Evolutionary conservation across 1,140 invertebrate species (phyloP).

Genomic region (Colletes gigas): DNA sequence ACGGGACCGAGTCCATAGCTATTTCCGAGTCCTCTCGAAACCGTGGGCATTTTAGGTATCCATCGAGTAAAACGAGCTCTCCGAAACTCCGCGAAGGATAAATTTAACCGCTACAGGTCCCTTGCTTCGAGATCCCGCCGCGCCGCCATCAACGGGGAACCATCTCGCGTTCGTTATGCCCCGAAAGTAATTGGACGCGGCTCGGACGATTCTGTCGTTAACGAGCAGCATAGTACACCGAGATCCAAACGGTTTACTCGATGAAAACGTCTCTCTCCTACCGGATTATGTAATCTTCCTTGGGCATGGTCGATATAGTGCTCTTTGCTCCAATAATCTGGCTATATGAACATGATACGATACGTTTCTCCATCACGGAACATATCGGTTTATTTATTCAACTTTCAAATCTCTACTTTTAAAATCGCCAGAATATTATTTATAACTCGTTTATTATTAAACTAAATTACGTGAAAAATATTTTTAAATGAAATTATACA

Average conservation of each 20-base stretch:
- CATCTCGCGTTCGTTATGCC: conserved; percentile 36
- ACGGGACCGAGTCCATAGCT: conserved; percentile 62
- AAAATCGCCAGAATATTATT: too few relatives aligned
- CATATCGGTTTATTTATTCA: too few relatives aligned
- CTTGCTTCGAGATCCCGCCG: conserved; percentile 45
- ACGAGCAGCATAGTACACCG: background rate
- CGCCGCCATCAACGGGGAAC: conserved; percentile 39
- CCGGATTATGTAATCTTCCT: conserved; percentile 7
- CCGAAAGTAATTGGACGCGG: conserved; percentile 33
- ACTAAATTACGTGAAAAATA: too few relatives aligned
- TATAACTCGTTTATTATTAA: too few relatives aligned
- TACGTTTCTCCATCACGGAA: too few relatives aligned
- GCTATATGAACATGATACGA: too few relatives aligned
- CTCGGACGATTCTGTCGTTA: background rate
- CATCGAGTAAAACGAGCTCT: conserved; percentile 61
- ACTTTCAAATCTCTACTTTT: too few relatives aligned
- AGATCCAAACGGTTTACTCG: background rate
- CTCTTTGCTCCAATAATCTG: too few relatives aligned
- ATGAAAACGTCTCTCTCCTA: conserved; percentile 27
- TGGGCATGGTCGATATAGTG: background rate
- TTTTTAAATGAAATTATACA: too few relatives aligned
- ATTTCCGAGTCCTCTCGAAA: conserved; percentile 70
- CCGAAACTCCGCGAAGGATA: conserved; percentile 67
- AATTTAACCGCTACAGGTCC: conserved; percentile 64
- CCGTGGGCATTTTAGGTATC: conserved; percentile 65